Evolutionary conservation across 2,797 vertebrate species (phyloP).

Genomic region (Tarsius wallacei): DNA sequence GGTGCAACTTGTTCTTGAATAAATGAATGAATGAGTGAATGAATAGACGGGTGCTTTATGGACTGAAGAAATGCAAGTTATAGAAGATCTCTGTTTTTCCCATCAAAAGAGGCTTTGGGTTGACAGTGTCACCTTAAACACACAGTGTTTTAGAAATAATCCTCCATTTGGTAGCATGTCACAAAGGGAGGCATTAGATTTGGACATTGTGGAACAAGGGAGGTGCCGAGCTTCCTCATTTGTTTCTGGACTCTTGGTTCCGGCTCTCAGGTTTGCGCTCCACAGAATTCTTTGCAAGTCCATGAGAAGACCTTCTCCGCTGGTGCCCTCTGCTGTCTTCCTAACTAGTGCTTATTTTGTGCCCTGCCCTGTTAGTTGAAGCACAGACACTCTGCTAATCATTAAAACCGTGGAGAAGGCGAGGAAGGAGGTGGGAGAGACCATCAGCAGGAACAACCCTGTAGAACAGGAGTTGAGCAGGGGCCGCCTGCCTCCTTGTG

Average conservation of each 20-base stretch:
- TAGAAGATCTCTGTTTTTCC: background rate
- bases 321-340: background rate
- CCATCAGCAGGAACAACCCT: background rate
- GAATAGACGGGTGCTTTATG: no score
- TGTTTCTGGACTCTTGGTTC: background rate
- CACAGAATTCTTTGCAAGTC: background rate
- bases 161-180: background rate
- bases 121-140: background rate
- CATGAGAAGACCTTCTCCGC: background rate
- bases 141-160: background rate
- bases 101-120: background rate
- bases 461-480: background rate
- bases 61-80: background rate
- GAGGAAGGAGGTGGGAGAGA: background rate
- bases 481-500: background rate
- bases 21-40: background rate
- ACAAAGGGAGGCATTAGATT: background rate
- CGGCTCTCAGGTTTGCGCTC: background rate
- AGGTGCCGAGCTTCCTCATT: background rate
- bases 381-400: background rate
- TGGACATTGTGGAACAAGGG: background rate
- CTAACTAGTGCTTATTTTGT: background rate
- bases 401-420: background rate
- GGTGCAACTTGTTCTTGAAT: background rate
- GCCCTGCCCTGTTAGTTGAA: background rate